Base-by-base conservation (phyloP, 2,113 vertebrate genomes). In the Nothobranchius kuhntae region DNA sequence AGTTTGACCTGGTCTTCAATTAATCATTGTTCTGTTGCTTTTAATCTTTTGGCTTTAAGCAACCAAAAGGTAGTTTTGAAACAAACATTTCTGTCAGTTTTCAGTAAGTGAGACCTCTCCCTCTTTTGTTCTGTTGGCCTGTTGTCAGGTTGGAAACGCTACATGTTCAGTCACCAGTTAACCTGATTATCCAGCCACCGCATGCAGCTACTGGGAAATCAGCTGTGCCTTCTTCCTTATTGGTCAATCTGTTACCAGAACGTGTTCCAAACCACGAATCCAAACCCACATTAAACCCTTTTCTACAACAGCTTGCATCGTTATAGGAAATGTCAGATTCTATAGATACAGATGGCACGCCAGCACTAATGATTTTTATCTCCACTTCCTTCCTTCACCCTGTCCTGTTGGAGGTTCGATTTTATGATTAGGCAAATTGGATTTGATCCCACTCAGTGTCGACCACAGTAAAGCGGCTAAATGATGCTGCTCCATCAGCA, bases 341-440 rank as follows among this genome's bases (percentile, higher is more conserved):
- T 55, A 42, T 38, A 52, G 68, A 48, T 68, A 48, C 54, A 71
- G 61, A 81, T 78, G 38, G 38, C 38, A 9, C 38, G 38, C 38
- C 38, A 7, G 38, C 38, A 40, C 13, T 80, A 81, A 80, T 66
- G 80, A 81, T 75, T 73, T 80, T 70, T 42, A 46, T 70, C 61
- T 80, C 64, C 60, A 71, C 70, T 78, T 81, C 54, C 53, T 61
- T 52, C 30, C 56, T 35, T 71, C 45, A 0, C 47, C 24, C 55
- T 57, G n/a, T 46, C 30, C 17, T 46, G 42, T 72, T 75, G 48
- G 51, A 15, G 21, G 52, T 85, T 86, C 46, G 68, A 84, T 89
- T 86, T 80, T 83, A 68, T 78, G 64, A 83, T 89, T 74, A 69
- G 55, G 62, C 38, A 77, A 85, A 90, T 86, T 56, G 53, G 72